Percentiles rank a stretch among this genome's conserved stretches.
Conservation (phyloP, 1,140 invertebrate species). For the Nymphalis io region DNA sequence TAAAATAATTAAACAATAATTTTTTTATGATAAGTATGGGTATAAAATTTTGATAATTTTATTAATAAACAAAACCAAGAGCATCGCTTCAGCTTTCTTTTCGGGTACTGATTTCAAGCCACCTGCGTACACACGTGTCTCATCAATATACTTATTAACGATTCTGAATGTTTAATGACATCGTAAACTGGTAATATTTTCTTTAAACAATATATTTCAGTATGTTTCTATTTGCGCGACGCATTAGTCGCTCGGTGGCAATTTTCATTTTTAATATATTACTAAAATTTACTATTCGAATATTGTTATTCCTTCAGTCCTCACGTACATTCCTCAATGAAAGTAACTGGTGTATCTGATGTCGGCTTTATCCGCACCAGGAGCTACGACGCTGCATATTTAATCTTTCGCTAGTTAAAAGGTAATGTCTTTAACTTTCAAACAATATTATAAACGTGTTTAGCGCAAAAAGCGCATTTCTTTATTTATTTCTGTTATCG, state of each 20-base stretch:
- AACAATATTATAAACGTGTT: background rate
- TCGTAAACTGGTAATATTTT: constrained; percentile 27
- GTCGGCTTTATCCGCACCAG: background rate
- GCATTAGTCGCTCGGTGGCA: constrained; percentile 12
- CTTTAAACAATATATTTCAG: constrained; percentile 34
- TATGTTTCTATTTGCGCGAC: constrained; percentile 38
- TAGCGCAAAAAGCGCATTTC: too few species aligned
- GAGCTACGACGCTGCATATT: background rate
- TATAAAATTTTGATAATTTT: background rate
- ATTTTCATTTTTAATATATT: background rate
- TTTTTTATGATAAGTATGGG: too few species aligned
- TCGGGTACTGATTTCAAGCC: constrained; percentile 12
- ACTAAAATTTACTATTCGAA: background rate
- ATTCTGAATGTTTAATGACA: constrained; percentile 43
- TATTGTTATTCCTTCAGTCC: background rate
- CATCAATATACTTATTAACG: constrained; percentile 44
- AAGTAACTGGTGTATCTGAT: background rate
- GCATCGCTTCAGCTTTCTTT: background rate
- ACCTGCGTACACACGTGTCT: constrained; percentile 46
- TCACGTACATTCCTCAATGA: background rate
- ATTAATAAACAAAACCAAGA: too few species aligned
- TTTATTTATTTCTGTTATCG: too few species aligned
- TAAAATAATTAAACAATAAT: too few species aligned
- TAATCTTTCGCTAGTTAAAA: background rate
- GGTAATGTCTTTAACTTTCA: background rate